phyloP scores from a whole-genome alignment of 2,113 vertebrate species.

The Epinephelus fuscoguttatus region DNA sequence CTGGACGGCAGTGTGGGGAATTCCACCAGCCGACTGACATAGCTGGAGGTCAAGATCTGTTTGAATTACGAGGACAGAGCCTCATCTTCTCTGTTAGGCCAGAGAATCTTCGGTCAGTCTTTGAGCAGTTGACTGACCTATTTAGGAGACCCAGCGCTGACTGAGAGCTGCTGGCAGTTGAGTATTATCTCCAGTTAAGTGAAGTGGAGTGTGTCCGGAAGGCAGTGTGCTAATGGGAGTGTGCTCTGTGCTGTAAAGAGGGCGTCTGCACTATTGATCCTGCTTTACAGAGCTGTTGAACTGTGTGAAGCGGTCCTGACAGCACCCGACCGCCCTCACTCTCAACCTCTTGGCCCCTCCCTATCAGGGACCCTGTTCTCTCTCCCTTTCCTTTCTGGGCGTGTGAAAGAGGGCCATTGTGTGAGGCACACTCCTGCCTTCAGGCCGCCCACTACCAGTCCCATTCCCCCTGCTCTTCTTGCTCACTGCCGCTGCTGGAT shows the following conservation, averaged over 20 bases:
- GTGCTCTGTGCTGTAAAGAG: slow-evolving; percentile 56
- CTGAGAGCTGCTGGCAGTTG: slow-evolving; percentile 45
- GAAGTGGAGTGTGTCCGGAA: slow-evolving; percentile 74
- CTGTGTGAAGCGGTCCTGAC: slow-evolving; percentile 73
- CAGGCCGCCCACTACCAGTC: slow-evolving; percentile 85
- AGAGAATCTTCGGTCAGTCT: slow-evolving; percentile 46
- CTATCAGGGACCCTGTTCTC: slow-evolving; percentile 62
- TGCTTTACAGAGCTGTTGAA: slow-evolving; percentile 81
- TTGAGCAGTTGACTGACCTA: slow-evolving; percentile 49
- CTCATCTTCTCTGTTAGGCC: slow-evolving; percentile 23
- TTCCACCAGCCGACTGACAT: slow-evolving; percentile 62
- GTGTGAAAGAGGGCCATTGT: slow-evolving; percentile 92
- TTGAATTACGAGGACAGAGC: slow-evolving; percentile 49
- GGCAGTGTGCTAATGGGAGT: slow-evolving; percentile 77
- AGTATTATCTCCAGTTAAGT: slow-evolving; percentile 63
- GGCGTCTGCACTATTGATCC: slow-evolving; percentile 78
- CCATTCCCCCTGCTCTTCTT: slow-evolving; percentile 61
- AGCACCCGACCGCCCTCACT: slow-evolving; percentile 62
- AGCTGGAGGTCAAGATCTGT: slow-evolving; percentile 72
- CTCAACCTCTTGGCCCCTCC: slow-evolving; percentile 69
- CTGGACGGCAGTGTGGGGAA: slow-evolving; percentile 57
- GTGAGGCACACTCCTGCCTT: slow-evolving; percentile 89
- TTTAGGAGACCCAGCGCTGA: slow-evolving; percentile 37
- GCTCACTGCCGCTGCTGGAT: slow-evolving; percentile 53
- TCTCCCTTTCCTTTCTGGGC: slow-evolving; percentile 69